These are phyloP conservation scores for Ciconia nigra DNA, from an alignment of 2,797 vertebrate species.

Conservation along the genomic window DNA sequence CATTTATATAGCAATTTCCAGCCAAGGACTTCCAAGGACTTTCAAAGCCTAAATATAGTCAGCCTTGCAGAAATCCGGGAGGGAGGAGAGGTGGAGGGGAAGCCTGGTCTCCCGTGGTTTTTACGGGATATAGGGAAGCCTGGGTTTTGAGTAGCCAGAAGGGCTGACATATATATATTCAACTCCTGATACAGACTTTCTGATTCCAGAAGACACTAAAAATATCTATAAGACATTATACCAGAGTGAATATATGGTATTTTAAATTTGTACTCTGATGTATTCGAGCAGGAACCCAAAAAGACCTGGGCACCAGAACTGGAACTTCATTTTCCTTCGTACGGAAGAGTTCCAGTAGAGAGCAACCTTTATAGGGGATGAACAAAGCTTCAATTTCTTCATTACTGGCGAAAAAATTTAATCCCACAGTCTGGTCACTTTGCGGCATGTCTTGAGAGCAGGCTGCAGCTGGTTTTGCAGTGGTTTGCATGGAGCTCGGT, in stretches of 20 bases:
- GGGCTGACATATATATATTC: neutral
- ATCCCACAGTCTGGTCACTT: too few relatives aligned
- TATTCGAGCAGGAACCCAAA: neutral
- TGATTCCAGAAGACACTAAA: neutral
- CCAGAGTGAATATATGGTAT: neutral
- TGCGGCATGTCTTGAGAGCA: neutral
- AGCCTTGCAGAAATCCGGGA: neutral
- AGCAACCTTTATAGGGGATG: rapidly evolving
- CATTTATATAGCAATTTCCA: neutral
- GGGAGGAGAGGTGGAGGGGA: neutral
- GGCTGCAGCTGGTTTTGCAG: neutral
- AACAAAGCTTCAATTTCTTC: neutral
- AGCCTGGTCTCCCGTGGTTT: neutral
- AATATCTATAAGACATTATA: too few relatives aligned
- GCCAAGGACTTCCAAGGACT: neutral
- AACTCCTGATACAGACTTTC: neutral
- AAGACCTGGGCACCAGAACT: neutral
- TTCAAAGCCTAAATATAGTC: neutral
- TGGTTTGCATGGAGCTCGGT: neutral
- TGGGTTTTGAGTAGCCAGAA: neutral
- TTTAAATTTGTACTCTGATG: neutral
- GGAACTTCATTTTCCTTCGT: neutral
- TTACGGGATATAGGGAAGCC: neutral
- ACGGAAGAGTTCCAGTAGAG: neutral
- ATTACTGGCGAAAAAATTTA: neutral